Conservation (phyloP, 23 tunicate genomes). For the Clavelina lepadiformis region DNA sequence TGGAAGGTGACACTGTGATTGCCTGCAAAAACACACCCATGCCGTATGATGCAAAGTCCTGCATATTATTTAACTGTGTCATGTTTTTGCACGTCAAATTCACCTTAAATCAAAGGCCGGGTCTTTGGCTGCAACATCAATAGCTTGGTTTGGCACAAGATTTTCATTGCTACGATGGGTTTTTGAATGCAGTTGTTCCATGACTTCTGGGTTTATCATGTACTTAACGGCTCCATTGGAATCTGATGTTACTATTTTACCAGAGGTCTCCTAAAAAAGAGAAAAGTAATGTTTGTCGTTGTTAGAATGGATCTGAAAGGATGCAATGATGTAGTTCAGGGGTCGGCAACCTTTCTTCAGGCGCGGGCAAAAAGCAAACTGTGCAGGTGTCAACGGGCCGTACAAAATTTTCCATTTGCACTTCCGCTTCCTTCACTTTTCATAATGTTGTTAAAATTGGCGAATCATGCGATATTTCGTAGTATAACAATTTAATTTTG, state of each 20-base stretch:
- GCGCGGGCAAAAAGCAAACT: no score
- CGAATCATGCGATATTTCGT: no score
- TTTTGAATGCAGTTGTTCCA: slow-evolving; percentile 35
- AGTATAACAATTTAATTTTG: no score
- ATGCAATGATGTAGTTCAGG: no score
- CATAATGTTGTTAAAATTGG: no score
- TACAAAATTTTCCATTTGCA: no score
- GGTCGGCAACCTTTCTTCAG: no score
- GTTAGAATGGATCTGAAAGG: no score
- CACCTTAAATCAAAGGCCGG: slow-evolving; percentile 84
- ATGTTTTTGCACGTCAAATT: background rate
- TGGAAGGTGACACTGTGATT: slow-evolving; percentile 52
- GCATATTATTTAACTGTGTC: background rate
- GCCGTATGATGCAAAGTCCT: background rate
- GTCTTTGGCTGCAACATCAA: slow-evolving; percentile 61
- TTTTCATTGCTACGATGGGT: slow-evolving; percentile 64
- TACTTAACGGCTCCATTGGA: slow-evolving; percentile 58
- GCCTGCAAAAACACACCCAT: slow-evolving; percentile 28
- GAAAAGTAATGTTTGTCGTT: no score
- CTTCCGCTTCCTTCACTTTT: no score
- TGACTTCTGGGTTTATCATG: slow-evolving; percentile 78
- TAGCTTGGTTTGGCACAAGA: slow-evolving; percentile 75
- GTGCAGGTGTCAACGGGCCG: no score
- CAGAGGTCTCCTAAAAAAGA: slow-evolving; percentile 10
- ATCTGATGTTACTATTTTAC: slow-evolving; percentile 20